phyloP scores from a whole-genome alignment of 2,888 invertebrate species.

The Pogonocherus hispidulus region DNA sequence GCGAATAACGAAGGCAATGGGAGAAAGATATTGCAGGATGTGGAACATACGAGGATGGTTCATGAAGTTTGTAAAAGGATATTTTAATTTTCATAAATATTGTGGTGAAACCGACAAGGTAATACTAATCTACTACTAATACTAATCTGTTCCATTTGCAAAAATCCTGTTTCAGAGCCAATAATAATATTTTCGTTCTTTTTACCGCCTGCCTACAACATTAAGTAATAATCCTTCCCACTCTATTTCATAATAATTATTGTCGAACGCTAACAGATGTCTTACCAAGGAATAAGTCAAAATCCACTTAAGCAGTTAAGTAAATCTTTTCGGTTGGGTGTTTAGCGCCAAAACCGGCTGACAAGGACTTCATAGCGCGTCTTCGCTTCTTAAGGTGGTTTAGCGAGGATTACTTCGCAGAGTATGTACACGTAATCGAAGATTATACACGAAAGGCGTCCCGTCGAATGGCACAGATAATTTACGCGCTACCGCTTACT shows the following conservation, averaged over 20 bases:
- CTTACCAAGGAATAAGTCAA: background rate
- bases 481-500: constrained; percentile 39
- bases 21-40: no score
- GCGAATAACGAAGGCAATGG: no score
- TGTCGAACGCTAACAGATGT: background rate
- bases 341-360: background rate
- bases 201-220: no score
- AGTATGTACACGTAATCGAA: constrained; percentile 42
- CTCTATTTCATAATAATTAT: background rate
- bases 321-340: constrained; percentile 10
- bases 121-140: no score
- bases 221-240: no score
- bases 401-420: constrained; percentile 9
- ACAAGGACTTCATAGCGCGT: background rate
- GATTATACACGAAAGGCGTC: constrained; percentile 47
- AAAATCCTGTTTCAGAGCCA: no score
- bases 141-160: no score
- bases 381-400: constrained; percentile 20
- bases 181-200: no score
- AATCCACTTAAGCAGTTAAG: constrained; percentile 18
- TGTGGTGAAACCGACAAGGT: no score
- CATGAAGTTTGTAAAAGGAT: no score
- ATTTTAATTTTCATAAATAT: no score
- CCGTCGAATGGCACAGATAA: constrained; percentile 37
- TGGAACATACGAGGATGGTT: no score